phyloP scores from a whole-genome alignment of 1,140 invertebrate genomes.

The Drosophila repletoides region DNA sequence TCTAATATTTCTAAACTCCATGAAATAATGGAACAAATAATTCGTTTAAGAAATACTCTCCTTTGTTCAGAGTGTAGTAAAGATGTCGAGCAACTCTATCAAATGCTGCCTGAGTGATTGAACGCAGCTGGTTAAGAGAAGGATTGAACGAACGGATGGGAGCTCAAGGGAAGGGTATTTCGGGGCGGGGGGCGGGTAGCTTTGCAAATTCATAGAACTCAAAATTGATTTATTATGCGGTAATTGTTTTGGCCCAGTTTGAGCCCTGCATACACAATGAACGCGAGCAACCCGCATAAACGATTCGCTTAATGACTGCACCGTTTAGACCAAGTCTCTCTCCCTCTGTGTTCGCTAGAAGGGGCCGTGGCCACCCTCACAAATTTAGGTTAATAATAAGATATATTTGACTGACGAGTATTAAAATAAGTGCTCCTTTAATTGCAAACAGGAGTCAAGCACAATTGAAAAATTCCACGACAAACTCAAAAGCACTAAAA shows the following conservation, averaged over 20 bases:
- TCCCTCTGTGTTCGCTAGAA: background rate
- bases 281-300: conserved; percentile 37
- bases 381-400: conserved; percentile 58
- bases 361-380: conserved; percentile 6
- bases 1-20: too few species aligned
- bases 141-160: background rate
- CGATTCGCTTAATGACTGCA: conserved; percentile 40
- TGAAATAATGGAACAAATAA: too few species aligned
- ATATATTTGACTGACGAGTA: conserved; percentile 45
- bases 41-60: too few species aligned
- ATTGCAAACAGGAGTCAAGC: conserved; percentile 18
- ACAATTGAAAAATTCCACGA: background rate
- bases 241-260: conserved; percentile 75
- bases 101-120: conserved; percentile 43
- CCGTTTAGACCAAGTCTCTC: conserved; percentile 10
- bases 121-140: conserved; percentile 19
- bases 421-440: conserved; percentile 52
- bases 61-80: too few species aligned
- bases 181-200: background rate
- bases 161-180: background rate
- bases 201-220: conserved; percentile 62
- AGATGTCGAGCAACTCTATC: conserved; percentile 34
- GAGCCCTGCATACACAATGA: conserved; percentile 61
- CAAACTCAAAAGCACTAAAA: too few species aligned
- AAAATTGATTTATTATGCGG: conserved; percentile 75